These are phyloP conservation scores for Parotocinclus haroldoi DNA, from an alignment of 2,797 vertebrate species.

Conservation along the genomic window DNA sequence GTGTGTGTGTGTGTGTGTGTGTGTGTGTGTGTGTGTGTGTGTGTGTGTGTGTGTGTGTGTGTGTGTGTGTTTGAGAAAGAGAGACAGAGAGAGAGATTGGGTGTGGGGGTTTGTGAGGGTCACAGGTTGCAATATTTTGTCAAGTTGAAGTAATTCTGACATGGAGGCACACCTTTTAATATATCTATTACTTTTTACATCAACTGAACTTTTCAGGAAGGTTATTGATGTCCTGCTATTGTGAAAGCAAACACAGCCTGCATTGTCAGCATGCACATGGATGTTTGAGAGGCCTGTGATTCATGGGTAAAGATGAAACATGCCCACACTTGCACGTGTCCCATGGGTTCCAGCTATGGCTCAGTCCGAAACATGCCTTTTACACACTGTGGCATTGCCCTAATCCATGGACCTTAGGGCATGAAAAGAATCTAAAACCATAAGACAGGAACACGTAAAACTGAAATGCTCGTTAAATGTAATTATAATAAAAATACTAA, in stretches of 20 bases:
- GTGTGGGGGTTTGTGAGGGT: too few relatives aligned
- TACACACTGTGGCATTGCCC: slow-evolving; percentile 8
- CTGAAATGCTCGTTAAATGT: too few relatives aligned
- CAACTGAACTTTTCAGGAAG: slow-evolving; percentile 4
- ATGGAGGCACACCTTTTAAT: slow-evolving; percentile 10
- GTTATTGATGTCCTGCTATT: slow-evolving; percentile 29
- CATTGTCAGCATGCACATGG: slow-evolving; percentile 22
- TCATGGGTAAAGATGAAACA: slow-evolving; percentile 16
- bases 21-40: too few relatives aligned
- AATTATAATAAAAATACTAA: too few relatives aligned
- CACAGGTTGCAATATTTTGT: slow-evolving; percentile 7
- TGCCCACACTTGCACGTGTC: slow-evolving; percentile 35
- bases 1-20: too few relatives aligned
- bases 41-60: too few relatives aligned
- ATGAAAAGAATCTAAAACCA: not conserved
- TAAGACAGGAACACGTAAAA: too few relatives aligned
- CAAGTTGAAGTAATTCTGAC: slow-evolving; percentile 5
- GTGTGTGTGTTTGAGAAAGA: too few relatives aligned
- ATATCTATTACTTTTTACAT: slow-evolving; percentile 1
- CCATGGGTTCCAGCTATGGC: slow-evolving; percentile 10
- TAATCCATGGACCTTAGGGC: not conserved
- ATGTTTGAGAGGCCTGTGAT: slow-evolving; percentile 21
- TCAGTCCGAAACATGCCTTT: not conserved
- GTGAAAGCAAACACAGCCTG: slow-evolving; percentile 27
- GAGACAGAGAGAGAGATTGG: too few relatives aligned